Evolutionary conservation across 2,888 invertebrate species (phyloP).

Genomic region (Lottia gigantea): DNA sequence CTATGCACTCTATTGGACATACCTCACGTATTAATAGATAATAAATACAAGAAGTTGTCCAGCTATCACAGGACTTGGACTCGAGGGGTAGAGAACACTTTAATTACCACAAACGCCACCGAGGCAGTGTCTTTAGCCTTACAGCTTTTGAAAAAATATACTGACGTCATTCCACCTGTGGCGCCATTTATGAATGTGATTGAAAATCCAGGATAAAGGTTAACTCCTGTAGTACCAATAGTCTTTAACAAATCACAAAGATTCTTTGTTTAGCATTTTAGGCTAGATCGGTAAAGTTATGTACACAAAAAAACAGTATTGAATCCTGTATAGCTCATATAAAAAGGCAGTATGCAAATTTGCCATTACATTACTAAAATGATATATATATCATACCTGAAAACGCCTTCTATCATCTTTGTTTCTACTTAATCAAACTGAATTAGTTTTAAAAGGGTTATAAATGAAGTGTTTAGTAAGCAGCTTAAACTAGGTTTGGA

Average conservation of each 20-base stretch:
- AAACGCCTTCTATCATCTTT: too few species aligned
- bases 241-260: neutral
- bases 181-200: slow-evolving; percentile 18
- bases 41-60: slow-evolving; percentile 26
- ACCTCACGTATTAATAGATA: slow-evolving; percentile 35
- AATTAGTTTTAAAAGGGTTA: too few species aligned
- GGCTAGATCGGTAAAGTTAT: too few species aligned
- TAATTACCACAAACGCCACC: slow-evolving; percentile 22
- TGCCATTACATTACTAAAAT: too few species aligned
- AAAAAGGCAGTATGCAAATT: too few species aligned
- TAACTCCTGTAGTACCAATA: neutral
- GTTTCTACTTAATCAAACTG: too few species aligned
- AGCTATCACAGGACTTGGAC: slow-evolving; percentile 28
- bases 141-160: slow-evolving; percentile 25
- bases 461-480: too few species aligned
- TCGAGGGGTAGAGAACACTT: slow-evolving; percentile 25
- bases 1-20: slow-evolving; percentile 26
- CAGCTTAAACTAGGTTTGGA: too few species aligned
- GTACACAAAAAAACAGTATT: too few species aligned
- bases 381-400: too few species aligned
- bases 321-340: too few species aligned
- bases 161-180: slow-evolving; percentile 17
- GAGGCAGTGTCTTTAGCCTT: slow-evolving; percentile 28
- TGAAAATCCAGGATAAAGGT: slow-evolving; percentile 5
- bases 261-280: too few species aligned